Percentiles rank a stretch among this genome's conserved stretches.
Evolutionary conservation across 2,113 vertebrate genomes (phyloP).

Genomic region (Chascanopsetta lugubris): DNA sequence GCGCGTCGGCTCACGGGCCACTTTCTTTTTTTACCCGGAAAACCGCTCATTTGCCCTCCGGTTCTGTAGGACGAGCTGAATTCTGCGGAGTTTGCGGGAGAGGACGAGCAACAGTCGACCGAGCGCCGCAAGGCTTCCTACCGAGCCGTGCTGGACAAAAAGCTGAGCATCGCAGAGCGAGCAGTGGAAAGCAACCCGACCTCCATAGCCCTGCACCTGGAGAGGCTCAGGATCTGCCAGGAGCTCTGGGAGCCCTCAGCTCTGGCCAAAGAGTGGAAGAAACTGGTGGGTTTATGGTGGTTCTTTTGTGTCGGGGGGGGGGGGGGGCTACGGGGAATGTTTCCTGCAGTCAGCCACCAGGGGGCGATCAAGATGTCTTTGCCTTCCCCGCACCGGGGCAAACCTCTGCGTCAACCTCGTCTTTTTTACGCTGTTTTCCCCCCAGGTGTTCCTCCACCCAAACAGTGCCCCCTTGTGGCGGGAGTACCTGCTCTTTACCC

Average conservation of each 20-base stretch:
- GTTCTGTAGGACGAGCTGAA: conserved; percentile 84
- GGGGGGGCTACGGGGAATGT: too few species aligned
- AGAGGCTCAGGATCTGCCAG: conserved; percentile 85
- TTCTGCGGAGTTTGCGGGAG: conserved; percentile 77
- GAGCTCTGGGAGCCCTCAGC: conserved; percentile 91
- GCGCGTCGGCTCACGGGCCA: too few species aligned
- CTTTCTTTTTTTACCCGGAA: too few species aligned
- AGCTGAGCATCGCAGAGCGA: conserved; percentile 90
- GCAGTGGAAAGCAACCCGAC: conserved; percentile 89
- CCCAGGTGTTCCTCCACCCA: conserved; percentile 89
- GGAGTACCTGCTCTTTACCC: conserved; percentile 90
- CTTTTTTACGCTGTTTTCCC: neutral
- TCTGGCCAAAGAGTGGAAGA: conserved; percentile 94
- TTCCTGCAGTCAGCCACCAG: too few species aligned
- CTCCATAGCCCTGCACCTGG: conserved; percentile 88
- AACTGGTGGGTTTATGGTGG: conserved; percentile 78
- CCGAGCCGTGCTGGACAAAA: conserved; percentile 89
- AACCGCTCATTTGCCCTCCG: neutral
- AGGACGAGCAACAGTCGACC: conserved; percentile 69
- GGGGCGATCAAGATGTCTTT: too few species aligned
- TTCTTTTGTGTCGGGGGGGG: too few species aligned
- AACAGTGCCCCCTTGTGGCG: conserved; percentile 91
- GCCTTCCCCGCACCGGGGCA: too few species aligned
- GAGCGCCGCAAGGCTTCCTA: conserved; percentile 70
- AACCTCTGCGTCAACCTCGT: neutral